These are phyloP conservation scores for Luidia sarsii DNA, from an alignment of 53 echinoderm and acorn worm genomes.

Conservation along the genomic window DNA sequence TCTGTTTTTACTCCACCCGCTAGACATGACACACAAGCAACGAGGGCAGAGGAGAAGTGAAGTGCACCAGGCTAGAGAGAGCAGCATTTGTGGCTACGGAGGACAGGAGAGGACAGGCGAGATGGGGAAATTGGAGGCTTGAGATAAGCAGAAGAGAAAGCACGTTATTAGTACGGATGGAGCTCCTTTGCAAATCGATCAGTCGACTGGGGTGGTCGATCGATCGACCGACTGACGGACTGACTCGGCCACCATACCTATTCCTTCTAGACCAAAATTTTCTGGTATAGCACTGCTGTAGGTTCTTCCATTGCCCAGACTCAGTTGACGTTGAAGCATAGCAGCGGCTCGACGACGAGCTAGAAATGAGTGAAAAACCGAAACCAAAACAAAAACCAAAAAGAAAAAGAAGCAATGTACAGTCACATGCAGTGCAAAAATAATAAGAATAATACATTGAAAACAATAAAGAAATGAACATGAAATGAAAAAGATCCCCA, in stretches of 20 bases:
- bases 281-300: constrained; percentile 39
- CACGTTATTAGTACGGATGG: constrained; percentile 5
- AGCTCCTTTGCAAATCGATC: not conserved
- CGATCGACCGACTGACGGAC: not conserved
- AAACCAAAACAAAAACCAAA: constrained; percentile 19
- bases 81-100: not conserved
- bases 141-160: constrained; percentile 4
- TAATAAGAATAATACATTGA: too few species aligned
- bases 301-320: constrained; percentile 65
- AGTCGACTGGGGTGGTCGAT: not conserved
- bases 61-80: not conserved
- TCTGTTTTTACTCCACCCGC: too few species aligned
- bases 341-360: constrained; percentile 82
- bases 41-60: not conserved
- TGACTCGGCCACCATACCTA: constrained; percentile 34
- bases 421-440: constrained; percentile 41
- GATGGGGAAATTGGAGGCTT: not conserved
- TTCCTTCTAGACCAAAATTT: constrained; percentile 49
- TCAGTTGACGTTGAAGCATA: constrained; percentile 66
- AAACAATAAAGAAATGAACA: too few species aligned
- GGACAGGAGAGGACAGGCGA: not conserved
- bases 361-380: constrained; percentile 47
- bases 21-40: not conserved
- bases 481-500: too few species aligned
- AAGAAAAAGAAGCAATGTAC: constrained; percentile 23